These are phyloP conservation scores for Irena cyanogastra DNA, from an alignment of 2,113 vertebrate genomes.

Conservation along the genomic window DNA sequence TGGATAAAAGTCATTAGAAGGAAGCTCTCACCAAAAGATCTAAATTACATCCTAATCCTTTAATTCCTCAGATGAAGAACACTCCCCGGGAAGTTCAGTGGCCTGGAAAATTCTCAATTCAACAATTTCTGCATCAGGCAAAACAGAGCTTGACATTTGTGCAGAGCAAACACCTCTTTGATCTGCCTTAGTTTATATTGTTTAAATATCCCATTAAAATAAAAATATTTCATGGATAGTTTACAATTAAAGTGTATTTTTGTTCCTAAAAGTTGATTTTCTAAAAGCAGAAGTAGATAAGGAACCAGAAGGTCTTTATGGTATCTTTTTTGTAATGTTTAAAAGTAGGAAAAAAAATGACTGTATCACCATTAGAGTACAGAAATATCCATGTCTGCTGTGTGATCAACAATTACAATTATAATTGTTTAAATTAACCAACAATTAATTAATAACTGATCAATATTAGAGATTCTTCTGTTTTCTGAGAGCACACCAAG, in stretches of 20 bases:
- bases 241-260: background rate
- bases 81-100: background rate
- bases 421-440: background rate
- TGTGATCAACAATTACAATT: background rate
- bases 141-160: background rate
- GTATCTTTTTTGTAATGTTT: background rate
- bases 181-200: background rate
- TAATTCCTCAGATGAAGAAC: slow-evolving; percentile 19
- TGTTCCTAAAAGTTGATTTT: background rate
- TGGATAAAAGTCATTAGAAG: background rate
- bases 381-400: background rate
- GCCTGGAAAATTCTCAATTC: background rate
- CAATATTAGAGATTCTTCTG: background rate
- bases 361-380: no score
- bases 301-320: background rate
- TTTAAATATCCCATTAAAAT: background rate
- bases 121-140: background rate
- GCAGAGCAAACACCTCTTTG: background rate
- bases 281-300: background rate
- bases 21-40: background rate
- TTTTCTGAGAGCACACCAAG: background rate
- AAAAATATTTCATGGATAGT: background rate
- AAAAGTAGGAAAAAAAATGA: background rate
- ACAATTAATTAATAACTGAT: background rate
- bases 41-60: slow-evolving; percentile 28